Evolutionary conservation across 2,113 vertebrate genomes (phyloP).

Genomic region (Erpornis zantholeuca): DNA sequence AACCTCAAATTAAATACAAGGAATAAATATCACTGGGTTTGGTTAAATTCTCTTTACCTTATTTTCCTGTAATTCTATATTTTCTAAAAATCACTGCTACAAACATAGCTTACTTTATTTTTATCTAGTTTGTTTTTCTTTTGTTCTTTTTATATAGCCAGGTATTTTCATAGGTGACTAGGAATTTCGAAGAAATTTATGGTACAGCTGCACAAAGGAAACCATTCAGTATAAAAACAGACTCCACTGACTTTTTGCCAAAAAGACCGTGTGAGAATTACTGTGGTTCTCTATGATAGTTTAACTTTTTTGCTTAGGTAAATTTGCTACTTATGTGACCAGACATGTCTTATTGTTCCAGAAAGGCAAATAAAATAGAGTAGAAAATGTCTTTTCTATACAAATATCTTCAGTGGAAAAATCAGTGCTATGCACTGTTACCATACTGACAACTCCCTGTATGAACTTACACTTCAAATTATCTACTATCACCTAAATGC

Average conservation of each 20-base stretch:
- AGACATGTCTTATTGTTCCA: neutral
- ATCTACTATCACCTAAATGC: neutral
- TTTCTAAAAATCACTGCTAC: neutral
- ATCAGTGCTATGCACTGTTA: neutral
- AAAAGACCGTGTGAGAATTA: slow-evolving; percentile 30
- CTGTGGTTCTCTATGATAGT: slow-evolving; percentile 27
- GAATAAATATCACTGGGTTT: slow-evolving; percentile 27
- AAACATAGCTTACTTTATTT: neutral
- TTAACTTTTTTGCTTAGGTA: neutral
- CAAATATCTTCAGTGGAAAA: neutral
- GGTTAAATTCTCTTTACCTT: neutral
- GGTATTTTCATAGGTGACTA: neutral
- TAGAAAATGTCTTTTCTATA: neutral
- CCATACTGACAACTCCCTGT: neutral
- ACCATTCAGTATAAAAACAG: neutral
- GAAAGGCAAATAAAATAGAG: neutral
- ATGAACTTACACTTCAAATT: neutral
- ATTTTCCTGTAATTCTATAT: neutral
- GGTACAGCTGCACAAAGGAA: neutral
- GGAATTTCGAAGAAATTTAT: neutral
- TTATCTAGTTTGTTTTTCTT: neutral
- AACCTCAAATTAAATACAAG: slow-evolving; percentile 11
- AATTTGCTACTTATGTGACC: neutral
- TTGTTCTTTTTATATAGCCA: neutral
- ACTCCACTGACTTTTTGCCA: slow-evolving; percentile 37